These are phyloP conservation scores for Chromis chromis DNA, from an alignment of 2,797 vertebrate species.

Conservation along the genomic window DNA sequence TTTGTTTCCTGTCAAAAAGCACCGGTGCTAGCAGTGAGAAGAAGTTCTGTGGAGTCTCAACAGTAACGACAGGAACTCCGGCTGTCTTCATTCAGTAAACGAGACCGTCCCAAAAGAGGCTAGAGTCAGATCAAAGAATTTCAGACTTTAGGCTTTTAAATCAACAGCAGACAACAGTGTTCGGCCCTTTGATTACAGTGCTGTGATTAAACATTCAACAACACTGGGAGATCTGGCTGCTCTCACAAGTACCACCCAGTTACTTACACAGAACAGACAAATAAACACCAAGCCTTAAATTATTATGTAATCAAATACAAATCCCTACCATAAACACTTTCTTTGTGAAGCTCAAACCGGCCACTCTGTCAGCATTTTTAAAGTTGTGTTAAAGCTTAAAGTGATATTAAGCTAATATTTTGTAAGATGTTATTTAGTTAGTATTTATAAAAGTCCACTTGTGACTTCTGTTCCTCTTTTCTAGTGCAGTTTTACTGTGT, in stretches of 20 bases:
- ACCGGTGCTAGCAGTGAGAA: not conserved
- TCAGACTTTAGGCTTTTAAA: not conserved
- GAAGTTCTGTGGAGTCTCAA: not conserved
- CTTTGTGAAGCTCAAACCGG: constrained; percentile 1
- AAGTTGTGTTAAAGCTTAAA: not conserved
- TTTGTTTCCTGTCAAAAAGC: not conserved
- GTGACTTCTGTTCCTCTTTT: constrained; percentile 44
- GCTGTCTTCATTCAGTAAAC: constrained; percentile 1
- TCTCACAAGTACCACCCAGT: constrained; percentile 16
- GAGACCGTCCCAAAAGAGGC: not conserved
- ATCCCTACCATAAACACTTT: not conserved
- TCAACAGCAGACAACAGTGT: constrained; percentile 15
- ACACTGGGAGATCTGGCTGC: constrained; percentile 3
- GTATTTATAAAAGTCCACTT: constrained; percentile 2
- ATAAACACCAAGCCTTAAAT: constrained; percentile 9
- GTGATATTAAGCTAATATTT: not conserved
- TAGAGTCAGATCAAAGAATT: constrained; percentile 32
- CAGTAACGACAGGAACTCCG: constrained; percentile 5
- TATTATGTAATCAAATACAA: not conserved
- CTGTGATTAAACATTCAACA: constrained; percentile 25
- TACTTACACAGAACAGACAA: constrained; percentile 11
- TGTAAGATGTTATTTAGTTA: not conserved
- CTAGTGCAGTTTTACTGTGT: constrained; percentile 34
- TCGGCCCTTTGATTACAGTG: constrained; percentile 8
- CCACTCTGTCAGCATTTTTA: not conserved